A percentile compares a stretch with the other conserved stretches of the same genome.
phyloP scores from a whole-genome alignment of 2,888 invertebrate genomes.

The Callyntrura guangdongensis region DNA sequence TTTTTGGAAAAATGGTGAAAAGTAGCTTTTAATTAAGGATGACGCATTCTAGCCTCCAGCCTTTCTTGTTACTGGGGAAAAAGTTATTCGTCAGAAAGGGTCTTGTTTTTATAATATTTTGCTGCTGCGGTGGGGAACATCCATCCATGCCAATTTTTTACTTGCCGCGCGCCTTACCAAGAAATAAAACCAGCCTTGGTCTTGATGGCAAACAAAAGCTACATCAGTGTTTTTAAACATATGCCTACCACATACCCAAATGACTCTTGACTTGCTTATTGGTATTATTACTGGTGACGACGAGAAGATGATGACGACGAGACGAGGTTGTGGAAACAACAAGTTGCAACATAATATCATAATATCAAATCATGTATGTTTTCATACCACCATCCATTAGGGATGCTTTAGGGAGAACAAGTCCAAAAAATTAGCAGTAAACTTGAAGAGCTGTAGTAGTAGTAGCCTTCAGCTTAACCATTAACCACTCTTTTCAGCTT shows the following conservation, averaged over 20 bases:
- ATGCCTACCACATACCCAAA: too few species aligned
- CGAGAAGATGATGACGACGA: neutral
- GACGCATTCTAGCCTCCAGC: conserved; percentile 60
- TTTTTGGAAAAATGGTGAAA: conserved; percentile 46
- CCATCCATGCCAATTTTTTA: too few species aligned
- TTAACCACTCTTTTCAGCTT: neutral
- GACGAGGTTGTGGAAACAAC: neutral
- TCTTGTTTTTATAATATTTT: neutral
- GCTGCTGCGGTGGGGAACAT: neutral
- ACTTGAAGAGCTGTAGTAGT: neutral
- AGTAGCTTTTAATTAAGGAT: conserved; percentile 73
- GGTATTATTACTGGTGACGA: conserved; percentile 1
- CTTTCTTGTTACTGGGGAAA: conserved; percentile 6
- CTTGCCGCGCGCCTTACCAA: too few species aligned
- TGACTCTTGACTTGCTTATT: too few species aligned
- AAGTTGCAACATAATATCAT: neutral
- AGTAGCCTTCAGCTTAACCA: conserved; percentile 46
- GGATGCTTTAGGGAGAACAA: too few species aligned
- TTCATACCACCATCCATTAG: neutral
- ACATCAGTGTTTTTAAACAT: too few species aligned
- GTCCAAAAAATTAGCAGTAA: too few species aligned
- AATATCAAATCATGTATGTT: conserved; percentile 2
- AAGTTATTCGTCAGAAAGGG: too few species aligned
- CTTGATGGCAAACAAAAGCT: neutral
- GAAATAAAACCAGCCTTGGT: neutral